Evolutionary conservation across 1,140 invertebrate genomes (phyloP), one percentile per base, ranked within the genome.

Genomic region (Anastrepha obliqua): DNA sequence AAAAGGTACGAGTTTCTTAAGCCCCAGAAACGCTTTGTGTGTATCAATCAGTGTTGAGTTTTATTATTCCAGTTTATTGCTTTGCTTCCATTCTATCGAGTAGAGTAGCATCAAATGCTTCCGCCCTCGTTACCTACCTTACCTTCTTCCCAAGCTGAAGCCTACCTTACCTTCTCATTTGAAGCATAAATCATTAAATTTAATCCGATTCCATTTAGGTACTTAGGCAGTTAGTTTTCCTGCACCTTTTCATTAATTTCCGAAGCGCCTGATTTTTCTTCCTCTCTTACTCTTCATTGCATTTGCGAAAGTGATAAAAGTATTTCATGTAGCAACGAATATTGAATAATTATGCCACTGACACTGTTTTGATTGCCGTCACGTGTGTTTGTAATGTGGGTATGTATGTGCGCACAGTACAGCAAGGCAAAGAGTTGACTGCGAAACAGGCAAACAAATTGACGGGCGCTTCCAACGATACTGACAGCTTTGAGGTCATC

Each of bases 321-420:
- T 74, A 15, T 39, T 44, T 74, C 17, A 74, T 74, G 67, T 74
- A 44, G 67, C 67, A 47, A 47, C 67, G 67, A 44, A 44, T 74
- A 74, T 74, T 44, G 67, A 74, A 74, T 74, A 74, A 74, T 74
- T 74, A 74, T 74, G 67, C 67, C 67, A 74, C 67, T 47, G 67
- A 74, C 67, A 74, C 39, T 47, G 67, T 47, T 74, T n/a, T 74
- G 67, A 74, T 74, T 74, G 67, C 39, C 67, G 13, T 13, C 67
- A 4, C 29, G 29, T 29, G 29, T 42, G 67, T 17, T 5, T 44
- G 39, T 5, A 15, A 47, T 13, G 13, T 39, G 39, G 8, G 11
- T 17, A 74, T 15, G 3, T 6, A 74, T 17, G 2, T 8, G 17
- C 2, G 15, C 15, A 47, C 15, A n/a, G 3, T 3, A 6, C 51